These are phyloP conservation scores for Vireo griseus DNA, from an alignment of 2,797 vertebrate species.

Conservation along the genomic window DNA sequence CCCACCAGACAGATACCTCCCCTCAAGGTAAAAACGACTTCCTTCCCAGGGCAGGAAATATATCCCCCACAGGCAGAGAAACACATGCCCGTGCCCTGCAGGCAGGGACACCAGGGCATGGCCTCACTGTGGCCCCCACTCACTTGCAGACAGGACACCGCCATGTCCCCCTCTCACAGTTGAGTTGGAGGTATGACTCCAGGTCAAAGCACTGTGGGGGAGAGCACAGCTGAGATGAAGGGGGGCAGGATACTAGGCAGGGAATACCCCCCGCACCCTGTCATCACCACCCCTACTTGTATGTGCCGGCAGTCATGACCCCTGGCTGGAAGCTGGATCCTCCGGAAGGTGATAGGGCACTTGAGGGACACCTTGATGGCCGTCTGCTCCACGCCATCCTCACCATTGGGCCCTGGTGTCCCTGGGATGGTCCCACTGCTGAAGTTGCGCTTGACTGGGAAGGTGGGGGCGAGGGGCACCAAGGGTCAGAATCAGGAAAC, in stretches of 20 bases:
- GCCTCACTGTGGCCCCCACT: not conserved
- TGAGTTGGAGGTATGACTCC: constrained; percentile 94
- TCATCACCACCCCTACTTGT: constrained; percentile 77
- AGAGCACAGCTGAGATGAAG: not conserved
- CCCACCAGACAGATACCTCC: not conserved
- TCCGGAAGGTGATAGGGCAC: constrained; percentile 94
- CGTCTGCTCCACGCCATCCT: constrained; percentile 94
- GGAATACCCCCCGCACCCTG: too few relatives aligned
- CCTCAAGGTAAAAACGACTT: not conserved
- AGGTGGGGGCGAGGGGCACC: fast-evolving
- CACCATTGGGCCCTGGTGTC: constrained; percentile 89
- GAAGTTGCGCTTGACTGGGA: constrained; percentile 91
- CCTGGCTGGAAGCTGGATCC: constrained; percentile 93
- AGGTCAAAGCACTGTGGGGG: constrained; percentile 88
- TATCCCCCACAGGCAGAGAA: not conserved
- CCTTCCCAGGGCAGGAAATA: not conserved
- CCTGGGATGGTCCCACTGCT: constrained; percentile 92
- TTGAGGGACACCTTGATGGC: constrained; percentile 96
- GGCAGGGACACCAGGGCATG: not conserved
- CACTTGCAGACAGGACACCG: constrained; percentile 98
- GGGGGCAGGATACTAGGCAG: fast-evolving
- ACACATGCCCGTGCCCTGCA: fast-evolving
- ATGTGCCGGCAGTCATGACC: constrained; percentile 94
- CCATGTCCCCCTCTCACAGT: constrained; percentile 95
- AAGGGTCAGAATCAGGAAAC: not conserved